These are phyloP conservation scores for Amphiprion percula DNA, from an alignment of 2,113 vertebrate species.

Conservation along the genomic window DNA sequence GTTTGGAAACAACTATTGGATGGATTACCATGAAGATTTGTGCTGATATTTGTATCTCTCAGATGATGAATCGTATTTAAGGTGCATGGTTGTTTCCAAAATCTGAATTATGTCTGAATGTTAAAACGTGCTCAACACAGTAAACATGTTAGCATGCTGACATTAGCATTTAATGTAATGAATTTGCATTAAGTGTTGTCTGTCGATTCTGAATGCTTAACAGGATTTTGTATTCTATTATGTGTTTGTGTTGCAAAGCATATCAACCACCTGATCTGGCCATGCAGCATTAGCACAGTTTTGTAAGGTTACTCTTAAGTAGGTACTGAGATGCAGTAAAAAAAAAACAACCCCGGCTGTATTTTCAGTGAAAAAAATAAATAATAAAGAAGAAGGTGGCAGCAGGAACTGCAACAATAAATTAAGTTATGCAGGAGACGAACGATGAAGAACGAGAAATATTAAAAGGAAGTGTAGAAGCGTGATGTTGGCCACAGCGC, in stretches of 20 bases:
- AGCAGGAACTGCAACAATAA: conserved; percentile 5
- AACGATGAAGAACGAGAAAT: conserved; percentile 18
- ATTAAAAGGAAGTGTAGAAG: conserved; percentile 33
- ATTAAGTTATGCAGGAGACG: neutral
- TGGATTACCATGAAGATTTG: neutral
- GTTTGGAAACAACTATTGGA: conserved; percentile 9
- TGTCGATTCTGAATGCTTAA: too few species aligned
- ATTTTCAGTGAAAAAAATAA: neutral
- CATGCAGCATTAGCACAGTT: neutral
- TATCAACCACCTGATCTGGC: neutral
- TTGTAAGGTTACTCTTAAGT: neutral
- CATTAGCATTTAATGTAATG: too few species aligned
- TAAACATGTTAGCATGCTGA: too few species aligned
- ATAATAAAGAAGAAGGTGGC: neutral
- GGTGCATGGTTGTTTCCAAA: too few species aligned
- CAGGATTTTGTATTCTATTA: too few species aligned
- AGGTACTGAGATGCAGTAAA: neutral
- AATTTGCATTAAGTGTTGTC: too few species aligned
- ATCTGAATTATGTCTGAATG: too few species aligned
- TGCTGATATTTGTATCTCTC: neutral
- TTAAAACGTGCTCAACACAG: too few species aligned
- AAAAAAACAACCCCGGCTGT: conserved; percentile 16
- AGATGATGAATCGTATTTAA: neutral
- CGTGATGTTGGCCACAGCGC: conserved; percentile 25
- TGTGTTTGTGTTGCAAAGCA: too few species aligned